Base-by-base conservation (phyloP, 2,113 vertebrate genomes). In the Neogobius melanostomus region DNA sequence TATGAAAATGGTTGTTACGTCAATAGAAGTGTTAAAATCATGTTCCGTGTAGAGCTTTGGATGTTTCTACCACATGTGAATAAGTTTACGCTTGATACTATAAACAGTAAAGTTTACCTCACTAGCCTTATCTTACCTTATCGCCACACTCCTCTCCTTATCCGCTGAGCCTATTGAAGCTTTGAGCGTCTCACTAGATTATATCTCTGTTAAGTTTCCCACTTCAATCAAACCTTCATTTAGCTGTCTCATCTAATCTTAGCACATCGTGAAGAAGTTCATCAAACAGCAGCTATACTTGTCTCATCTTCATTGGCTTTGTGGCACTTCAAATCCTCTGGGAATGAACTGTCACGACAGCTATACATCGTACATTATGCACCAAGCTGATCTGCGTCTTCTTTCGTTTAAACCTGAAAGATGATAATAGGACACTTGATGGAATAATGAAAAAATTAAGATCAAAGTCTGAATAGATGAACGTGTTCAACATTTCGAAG, bases 61-160 rank as follows among this genome's bases (percentile, higher is more conserved):
- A 36, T 5, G 28, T 36, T 36, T 5, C 28, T 3, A 36, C 28
- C 28, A 36, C 28, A 36, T 36, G 28, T 36, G 28, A 36, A 36
- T 36, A 36, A 4, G 28, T 36, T 36, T 36, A 36, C 28, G 28
- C 28, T 36, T 36, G 1, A 4, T 5, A 36, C 28, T 36, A 36
- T 36, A 2, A 36, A 36, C 28, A 36, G 28, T 36, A 36, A 36
- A 36, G 28, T 36, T 36, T 36, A 36, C 28, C 28, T 36, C 28
- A 36, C 28, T 36, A 36, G 66, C 56, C 2, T 52, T 67, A 46
- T 78, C 62, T 46, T 43, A 11, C 63, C 44, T 69, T 54, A 47
- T n/a, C 52, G 45, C 47, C 7, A 1, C 66, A 44, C 36, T 43
- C 10, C 28, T 44, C 12, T 74, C 47, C 50, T 72, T 42, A 28